Evolutionary conservation across 2,888 invertebrate species (phyloP).

Genomic region (Scaptomyza parva): DNA sequence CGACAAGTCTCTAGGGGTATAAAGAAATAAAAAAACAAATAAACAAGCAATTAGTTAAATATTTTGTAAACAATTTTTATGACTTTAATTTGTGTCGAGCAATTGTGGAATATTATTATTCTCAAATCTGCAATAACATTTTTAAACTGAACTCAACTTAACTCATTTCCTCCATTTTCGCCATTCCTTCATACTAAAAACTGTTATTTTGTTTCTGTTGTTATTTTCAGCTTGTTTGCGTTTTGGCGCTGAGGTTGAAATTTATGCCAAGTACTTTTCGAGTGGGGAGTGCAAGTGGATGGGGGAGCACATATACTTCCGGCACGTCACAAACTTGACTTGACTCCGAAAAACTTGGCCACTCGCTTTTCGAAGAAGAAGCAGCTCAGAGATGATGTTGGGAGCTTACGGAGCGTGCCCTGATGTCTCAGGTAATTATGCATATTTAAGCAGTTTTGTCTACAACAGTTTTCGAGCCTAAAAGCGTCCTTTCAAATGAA

Average conservation of each 20-base stretch:
- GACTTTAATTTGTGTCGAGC: constrained; percentile 26
- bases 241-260: constrained; percentile 42
- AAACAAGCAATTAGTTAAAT: constrained; percentile 37
- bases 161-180: constrained; percentile 33
- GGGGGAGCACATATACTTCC: constrained; percentile 64
- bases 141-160: constrained; percentile 4
- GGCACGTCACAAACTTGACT: constrained; percentile 55
- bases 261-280: constrained; percentile 46
- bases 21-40: not conserved
- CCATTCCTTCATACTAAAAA: constrained; percentile 10
- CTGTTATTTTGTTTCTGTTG: constrained; percentile 50
- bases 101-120: constrained; percentile 25
- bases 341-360: constrained; percentile 47
- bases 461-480: constrained; percentile 76
- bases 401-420: constrained; percentile 28
- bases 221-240: constrained; percentile 51
- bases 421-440: constrained; percentile 82
- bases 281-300: constrained; percentile 29
- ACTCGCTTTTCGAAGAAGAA: constrained; percentile 7
- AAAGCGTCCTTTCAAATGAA: constrained; percentile 79
- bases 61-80: constrained; percentile 41
- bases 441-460: constrained; percentile 83
- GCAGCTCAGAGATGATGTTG: not conserved
- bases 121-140: constrained; percentile 29
- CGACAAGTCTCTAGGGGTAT: not conserved